Base-by-base conservation (phyloP, 2,797 vertebrate genomes). In the Enteromius treurensis region DNA sequence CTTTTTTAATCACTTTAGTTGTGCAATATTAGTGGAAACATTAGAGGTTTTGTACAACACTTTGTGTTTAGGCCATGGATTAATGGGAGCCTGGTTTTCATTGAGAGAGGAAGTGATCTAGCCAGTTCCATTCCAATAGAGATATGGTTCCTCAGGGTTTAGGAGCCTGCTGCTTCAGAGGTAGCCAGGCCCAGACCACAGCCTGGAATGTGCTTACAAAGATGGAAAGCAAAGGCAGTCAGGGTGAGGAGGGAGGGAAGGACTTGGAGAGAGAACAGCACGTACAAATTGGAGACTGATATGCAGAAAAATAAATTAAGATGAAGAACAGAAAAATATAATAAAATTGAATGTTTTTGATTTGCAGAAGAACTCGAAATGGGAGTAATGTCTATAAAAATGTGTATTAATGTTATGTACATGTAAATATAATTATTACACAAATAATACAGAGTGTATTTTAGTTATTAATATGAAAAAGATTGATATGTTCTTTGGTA, bases 191-290 rank as follows among this genome's bases (percentile, higher is more conserved):
- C 82, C 89, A 84, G 88, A 92, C 90, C 90, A 87, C 87, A 90
- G 81, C 58, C 81, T 90, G 90, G 93, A 95, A 95, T 94, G 91
- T 94, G 92, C 93, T 94, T 94, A 92, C 91, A 91, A 71, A 82
- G 87, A 88, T 91, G 92, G 92, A 93, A 94, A 92, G 91, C 84
- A 82, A 80, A 55, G 83, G 74, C 76, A 79, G 64, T 65, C 45
- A 84, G 86, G 83, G 86, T 87, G 86, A 77, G 84, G 80, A 90
- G 84, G 78, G 79, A 90, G 86, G 88, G 85, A 90, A 81, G 10
- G 32, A 65, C 80, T 64, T 23, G 21, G 32, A 71, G 23, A 29
- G 9, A 37, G 60, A 65, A 23, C 51, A 71, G 51, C 23, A 42
- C 4, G 29, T 81, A 37, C 69, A 51, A 23, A 81, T 21, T n/a